phyloP scores from a whole-genome alignment of 2,888 invertebrate genomes.

The Molorchus minor region DNA sequence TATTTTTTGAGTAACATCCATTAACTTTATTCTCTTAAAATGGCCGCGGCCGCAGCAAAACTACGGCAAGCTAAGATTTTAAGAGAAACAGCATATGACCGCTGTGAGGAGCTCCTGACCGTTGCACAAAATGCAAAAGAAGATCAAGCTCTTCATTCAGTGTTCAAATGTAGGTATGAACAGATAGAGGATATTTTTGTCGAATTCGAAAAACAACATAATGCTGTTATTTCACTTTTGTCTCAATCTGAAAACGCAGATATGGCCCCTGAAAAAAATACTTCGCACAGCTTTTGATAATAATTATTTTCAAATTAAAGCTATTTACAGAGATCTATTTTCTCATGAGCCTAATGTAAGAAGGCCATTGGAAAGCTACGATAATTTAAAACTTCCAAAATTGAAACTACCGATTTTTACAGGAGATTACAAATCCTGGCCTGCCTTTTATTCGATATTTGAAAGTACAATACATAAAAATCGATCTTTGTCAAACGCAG shows the following conservation, averaged over 20 bases:
- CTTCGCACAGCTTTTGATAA: background rate
- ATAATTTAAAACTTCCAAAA: too few relatives aligned
- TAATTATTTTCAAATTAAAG: background rate
- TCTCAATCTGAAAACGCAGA: background rate
- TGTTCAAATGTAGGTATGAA: background rate
- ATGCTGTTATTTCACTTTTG: background rate
- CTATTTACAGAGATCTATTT: background rate
- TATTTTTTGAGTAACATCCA: too few relatives aligned
- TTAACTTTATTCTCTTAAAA: too few relatives aligned
- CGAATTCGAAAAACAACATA: too few relatives aligned
- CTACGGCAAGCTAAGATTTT: conserved; percentile 10
- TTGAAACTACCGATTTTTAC: too few relatives aligned
- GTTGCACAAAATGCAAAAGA: background rate
- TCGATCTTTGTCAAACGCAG: background rate
- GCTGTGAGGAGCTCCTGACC: background rate
- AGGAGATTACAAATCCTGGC: background rate
- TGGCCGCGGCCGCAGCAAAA: too few relatives aligned
- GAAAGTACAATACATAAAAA: background rate
- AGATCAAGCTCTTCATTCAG: too few relatives aligned
- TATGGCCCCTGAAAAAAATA: background rate
- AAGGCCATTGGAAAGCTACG: too few relatives aligned
- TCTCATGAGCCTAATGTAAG: too few relatives aligned
- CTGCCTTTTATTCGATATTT: background rate
- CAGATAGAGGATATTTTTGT: background rate
- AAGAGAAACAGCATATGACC: background rate